Base-by-base conservation (phyloP, 2,888 invertebrate genomes). In the Trichopoda pennipes region DNA sequence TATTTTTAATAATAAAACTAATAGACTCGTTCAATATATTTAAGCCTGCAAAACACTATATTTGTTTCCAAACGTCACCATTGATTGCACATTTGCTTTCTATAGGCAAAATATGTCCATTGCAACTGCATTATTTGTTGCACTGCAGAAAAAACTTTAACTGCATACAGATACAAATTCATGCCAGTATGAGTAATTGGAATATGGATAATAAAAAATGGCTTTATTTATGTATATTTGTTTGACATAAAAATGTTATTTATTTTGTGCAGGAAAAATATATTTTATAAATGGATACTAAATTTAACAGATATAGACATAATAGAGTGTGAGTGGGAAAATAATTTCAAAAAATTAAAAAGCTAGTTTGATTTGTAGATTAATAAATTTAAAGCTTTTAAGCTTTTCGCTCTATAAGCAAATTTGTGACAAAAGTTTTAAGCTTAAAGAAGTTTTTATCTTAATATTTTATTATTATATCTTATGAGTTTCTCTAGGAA, bases 101-200 rank as follows among this genome's bases (percentile, higher is more conserved):
- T 75, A 64, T 75, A 49, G 56, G n/a, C 1, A 72, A 75, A 56
- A 64, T 55, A 56, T 55, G 47, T 49, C 16, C 32, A 47, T 47
- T 3, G 1, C 2, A 14, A 44, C 1, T n/a, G n/a, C 7, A 44
- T 16, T 14, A 44, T 16, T 44, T n/a, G 44, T 44, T 44, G 14
- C 44, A 44, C 16, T 17, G 28, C 6, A 0, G 19, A 53, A 23
- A n/a, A 23, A 23, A 23, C n/a, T 23, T 28, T 6, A 58, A 70
- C 4, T 21, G 51, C 28, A 42, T 23, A 61, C 51, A 28, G 23
- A 47, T 32, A 49, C 21, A 21, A 47, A 49, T 17, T 14, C 14
- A 3, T 19, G 19, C 10, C 32, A n/a, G 80, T 64, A 55, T 80
- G 75, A 70, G 80, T 80, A 80, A 80, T 80, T 80, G 75, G 70